Base-by-base conservation (phyloP, 2,888 invertebrate species). In the Lithophane leautieri region DNA sequence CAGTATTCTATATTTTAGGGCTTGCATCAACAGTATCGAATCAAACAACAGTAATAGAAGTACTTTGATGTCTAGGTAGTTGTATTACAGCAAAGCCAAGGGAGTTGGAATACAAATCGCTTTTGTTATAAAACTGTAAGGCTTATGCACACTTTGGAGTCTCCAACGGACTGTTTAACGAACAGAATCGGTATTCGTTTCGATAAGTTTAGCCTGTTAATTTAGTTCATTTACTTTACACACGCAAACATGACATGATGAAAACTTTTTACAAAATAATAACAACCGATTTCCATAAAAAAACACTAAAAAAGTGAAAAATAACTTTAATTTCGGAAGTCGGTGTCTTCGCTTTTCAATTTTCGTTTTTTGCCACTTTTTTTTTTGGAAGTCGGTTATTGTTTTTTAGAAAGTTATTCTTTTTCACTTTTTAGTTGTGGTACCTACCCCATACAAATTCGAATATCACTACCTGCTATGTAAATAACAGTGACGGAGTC, bases 51-150 rank as follows among this genome's bases (percentile, higher is more conserved):
- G 8, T 4, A 80, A 76, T 6, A 25, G n/a, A 28, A 81, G 68
- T 50, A 47, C 67, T 16, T 42, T n/a, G 8, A 44, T 61, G 67
- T 56, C 73, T 74, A 85, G 87, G 67, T 85, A 80, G 82, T 82
- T 78, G 80, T 81, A 73, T 60, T 81, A 82, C 70, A 74, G 54
- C 52, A 73, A 73, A 85, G 72, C 77, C 68, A 28, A 58, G 82
- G 92, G 94, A 94, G 91, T 92, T 91, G 86, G 93, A 92, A 94
- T 94, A 94, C 94, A 94, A 95, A 95, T 94, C 91, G 94, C 90
- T 93, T 94, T 93, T 93, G 95, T 95, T 95, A 93, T 92, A 94
- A 94, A 95, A 95, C 93, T 92, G 90, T 89, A 87, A 90, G 85
- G 89, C 91, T 90, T 86, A 91, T 92, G 89, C 91, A 90, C 90